Base-by-base conservation (phyloP, 1,140 invertebrate species). In the Eufriesea mexicana region DNA sequence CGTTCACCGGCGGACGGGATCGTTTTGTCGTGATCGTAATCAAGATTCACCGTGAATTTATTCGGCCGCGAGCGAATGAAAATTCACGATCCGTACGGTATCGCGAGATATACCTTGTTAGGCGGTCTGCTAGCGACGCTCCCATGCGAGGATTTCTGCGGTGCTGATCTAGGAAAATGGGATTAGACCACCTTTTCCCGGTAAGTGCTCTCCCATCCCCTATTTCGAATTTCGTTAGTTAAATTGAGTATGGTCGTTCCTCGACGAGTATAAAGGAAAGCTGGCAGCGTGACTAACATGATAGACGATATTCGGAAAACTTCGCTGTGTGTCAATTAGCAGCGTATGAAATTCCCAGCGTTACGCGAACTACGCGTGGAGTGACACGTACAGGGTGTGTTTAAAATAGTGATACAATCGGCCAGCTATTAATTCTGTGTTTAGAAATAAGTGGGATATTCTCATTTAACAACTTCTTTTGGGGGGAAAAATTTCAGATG, bases 11-110 rank as follows among this genome's bases (percentile, higher is more conserved):
- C 42, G 67, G 67, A 49, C 35, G 35, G 49, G 25, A 61, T 72
- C 55, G 49, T 73, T 73, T 55, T 54, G 70, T 64, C 47, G 68
- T 23, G 47, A 79, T 72, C 45, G 67, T 23, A 79, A 79, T 79
- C 51, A 25, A 64, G 74, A 76, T 66, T 51, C 59, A 64, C 47
- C 28, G 59, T n/a, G 25, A 64, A 76, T 76, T 76, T 64, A 42
- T 76, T 76, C 45, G 45, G 57, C 23, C 42, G 12, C 57, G 42
- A n/a, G n/a, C 45, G 20, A 76, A 64, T 76, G 74, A 35, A 51
- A 76, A 76, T 76, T 62, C 59, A 75, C 73, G 73, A 28, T 25
- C 35, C 54, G 28, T 2, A 9, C 28, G 28, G 20, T 42, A 73
- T 73, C 35, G 14, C 55, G 55, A 72, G 25, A 20, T 62, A 75